A percentile compares a stretch with the other conserved stretches of the same genome.
These are phyloP conservation scores for Archips xylosteana DNA, from an alignment of 2,888 invertebrate species.

Conservation along the genomic window DNA sequence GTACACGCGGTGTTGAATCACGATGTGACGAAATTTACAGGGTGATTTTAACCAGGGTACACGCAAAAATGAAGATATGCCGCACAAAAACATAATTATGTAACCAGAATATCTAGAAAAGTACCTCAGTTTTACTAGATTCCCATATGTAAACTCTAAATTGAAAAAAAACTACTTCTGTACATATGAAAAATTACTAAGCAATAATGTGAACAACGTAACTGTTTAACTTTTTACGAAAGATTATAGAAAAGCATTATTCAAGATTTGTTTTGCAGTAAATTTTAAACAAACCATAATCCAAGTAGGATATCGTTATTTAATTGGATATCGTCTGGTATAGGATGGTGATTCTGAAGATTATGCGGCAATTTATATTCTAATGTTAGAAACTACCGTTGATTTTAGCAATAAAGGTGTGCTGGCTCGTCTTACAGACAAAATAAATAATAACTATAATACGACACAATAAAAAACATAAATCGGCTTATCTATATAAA, in stretches of 20 bases:
- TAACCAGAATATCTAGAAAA: no score
- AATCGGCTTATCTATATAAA: conserved; percentile 85
- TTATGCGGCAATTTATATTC: conserved; percentile 58
- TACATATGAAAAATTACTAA: neutral
- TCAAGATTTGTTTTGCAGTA: conserved; percentile 10
- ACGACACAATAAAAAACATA: conserved; percentile 79
- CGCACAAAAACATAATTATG: no score
- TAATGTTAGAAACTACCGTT: conserved; percentile 62
- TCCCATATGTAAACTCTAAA: no score
- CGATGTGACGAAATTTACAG: conserved; percentile 36
- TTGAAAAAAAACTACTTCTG: no score
- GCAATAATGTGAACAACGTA: neutral
- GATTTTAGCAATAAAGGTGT: conserved; percentile 68
- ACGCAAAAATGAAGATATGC: neutral
- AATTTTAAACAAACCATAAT: conserved; percentile 24
- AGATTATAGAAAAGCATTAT: conserved; percentile 1
- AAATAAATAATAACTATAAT: conserved; percentile 73
- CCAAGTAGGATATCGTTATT: conserved; percentile 60
- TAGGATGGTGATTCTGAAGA: conserved; percentile 27
- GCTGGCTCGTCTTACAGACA: conserved; percentile 66
- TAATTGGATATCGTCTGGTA: conserved; percentile 54
- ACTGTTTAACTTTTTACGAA: neutral
- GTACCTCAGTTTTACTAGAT: no score
- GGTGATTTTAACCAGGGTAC: conserved; percentile 12
- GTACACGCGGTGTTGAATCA: conserved; percentile 26